Base-by-base conservation (phyloP, 2,888 invertebrate genomes). In the Lissonota sp. region DNA sequence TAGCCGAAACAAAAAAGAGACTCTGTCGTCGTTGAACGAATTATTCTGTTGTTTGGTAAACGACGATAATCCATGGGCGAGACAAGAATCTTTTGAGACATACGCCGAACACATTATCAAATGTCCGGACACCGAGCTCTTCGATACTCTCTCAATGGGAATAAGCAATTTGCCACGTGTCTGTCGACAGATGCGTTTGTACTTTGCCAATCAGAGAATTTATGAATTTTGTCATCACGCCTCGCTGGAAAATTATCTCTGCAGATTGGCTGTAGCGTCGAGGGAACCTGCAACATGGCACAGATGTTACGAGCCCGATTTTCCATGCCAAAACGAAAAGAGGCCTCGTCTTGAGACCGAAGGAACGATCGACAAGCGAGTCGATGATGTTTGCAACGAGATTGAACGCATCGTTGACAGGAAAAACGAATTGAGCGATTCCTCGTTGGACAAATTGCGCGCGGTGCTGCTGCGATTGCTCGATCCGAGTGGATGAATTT, bases 81-180 rank as follows among this genome's bases (percentile, higher is more conserved):
- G 82, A 8, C 91, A 92, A 63, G 90, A 91, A 62, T 89, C 88
- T 0, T 82, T 92, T 6, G 91, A 92, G 46, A 87, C 87, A 10
- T 92, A 92, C 66, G 87, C 90, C 49, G 44, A 86, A 4, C 81
- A 90, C 4, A 87, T 89, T 5, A 87, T 87, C 3, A 73, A 75
- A 0, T 88, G 88, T 8, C 84, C 86, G 0, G 89, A 89, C 42
- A 86, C 87, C 3, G 84, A 88, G 5, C 73, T 92, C 0, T 84
- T 92, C 4, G 83, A 86, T 0, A 84, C 76, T 14, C 83, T 92
- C 5, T 88, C 88, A 0, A 75, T 82, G 37, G 83, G 83, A 0
- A 83, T 88, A 0, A 86, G 85, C 0, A 83, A 73, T 14, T 86
- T 86, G n/a, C 55, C 87, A 0, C 74, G 81, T 0, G 75, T 90